A percentile compares a stretch with the other conserved stretches of the same genome.
Evolutionary conservation across 1,140 invertebrate genomes (phyloP).

Genomic region (Temnothorax longispinosus): DNA sequence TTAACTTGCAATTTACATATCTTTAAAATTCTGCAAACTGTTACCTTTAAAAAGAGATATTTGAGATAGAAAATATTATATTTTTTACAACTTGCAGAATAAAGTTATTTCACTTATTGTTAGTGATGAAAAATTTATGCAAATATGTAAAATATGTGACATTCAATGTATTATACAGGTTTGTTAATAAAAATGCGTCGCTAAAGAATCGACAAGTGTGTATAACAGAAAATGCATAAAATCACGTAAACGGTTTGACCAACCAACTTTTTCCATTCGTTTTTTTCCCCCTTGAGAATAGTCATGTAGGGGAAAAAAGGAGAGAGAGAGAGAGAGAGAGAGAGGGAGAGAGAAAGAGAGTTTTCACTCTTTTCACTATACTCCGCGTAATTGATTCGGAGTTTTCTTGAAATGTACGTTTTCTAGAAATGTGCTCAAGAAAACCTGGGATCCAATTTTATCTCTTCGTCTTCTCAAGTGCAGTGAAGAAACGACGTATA

Average conservation of each 20-base stretch:
- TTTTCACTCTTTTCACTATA: slow-evolving; percentile 59
- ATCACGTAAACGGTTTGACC: slow-evolving; percentile 21
- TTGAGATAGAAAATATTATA: not conserved
- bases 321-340: not conserved
- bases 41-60: not conserved
- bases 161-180: not conserved
- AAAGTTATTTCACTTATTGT: not conserved
- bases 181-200: not conserved
- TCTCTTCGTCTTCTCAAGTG: slow-evolving; percentile 14
- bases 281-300: slow-evolving; percentile 25
- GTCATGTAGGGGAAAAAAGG: not conserved
- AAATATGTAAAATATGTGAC: not conserved
- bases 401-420: slow-evolving; percentile 52
- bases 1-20: not conserved
- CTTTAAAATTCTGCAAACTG: not conserved
- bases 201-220: not conserved
- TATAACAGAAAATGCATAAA: slow-evolving; percentile 5
- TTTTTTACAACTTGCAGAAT: not conserved
- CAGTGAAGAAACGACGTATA: slow-evolving; percentile 44
- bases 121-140: not conserved
- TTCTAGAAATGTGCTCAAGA: slow-evolving; percentile 31
- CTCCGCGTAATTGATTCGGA: slow-evolving; percentile 45
- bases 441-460: slow-evolving; percentile 52
- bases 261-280: slow-evolving; percentile 65
- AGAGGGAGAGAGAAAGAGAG: not conserved